These are phyloP conservation scores for Sphaerodactylus townsendi DNA, from an alignment of 2,113 vertebrate species.

Conservation along the genomic window DNA sequence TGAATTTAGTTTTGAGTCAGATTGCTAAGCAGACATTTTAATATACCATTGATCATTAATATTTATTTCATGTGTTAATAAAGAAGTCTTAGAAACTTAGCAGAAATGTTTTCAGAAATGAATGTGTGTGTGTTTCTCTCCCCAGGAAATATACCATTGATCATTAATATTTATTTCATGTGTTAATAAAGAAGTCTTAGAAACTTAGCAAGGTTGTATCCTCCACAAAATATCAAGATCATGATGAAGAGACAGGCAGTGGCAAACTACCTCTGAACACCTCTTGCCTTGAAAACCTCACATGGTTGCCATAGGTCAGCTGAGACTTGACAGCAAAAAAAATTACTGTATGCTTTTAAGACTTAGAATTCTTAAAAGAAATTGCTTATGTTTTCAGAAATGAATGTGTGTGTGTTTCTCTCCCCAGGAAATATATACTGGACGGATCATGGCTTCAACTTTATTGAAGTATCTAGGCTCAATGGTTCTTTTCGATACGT, in stretches of 20 bases:
- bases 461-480: slow-evolving; percentile 94
- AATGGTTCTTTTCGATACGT: slow-evolving; percentile 94
- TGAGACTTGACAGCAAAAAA: too few species aligned
- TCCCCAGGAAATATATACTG: slow-evolving; percentile 94
- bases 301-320: too few species aligned
- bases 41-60: not conserved
- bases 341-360: not conserved
- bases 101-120: slow-evolving; percentile 17
- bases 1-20: not conserved
- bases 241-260: too few species aligned
- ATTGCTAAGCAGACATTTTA: not conserved
- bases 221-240: too few species aligned
- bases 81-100: not conserved
- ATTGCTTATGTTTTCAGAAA: slow-evolving; percentile 21
- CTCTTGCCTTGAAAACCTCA: too few species aligned
- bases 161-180: not conserved
- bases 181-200: not conserved
- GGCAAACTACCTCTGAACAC: too few species aligned
- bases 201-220: too few species aligned
- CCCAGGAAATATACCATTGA: slow-evolving; percentile 66
- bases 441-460: slow-evolving; percentile 97
- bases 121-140: slow-evolving; percentile 30
- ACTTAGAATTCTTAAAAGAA: not conserved
- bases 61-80: not conserved
- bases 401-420: slow-evolving; percentile 10